Evolutionary conservation across 1,140 invertebrate species (phyloP).

Genomic region (Sitophilus oryzae): DNA sequence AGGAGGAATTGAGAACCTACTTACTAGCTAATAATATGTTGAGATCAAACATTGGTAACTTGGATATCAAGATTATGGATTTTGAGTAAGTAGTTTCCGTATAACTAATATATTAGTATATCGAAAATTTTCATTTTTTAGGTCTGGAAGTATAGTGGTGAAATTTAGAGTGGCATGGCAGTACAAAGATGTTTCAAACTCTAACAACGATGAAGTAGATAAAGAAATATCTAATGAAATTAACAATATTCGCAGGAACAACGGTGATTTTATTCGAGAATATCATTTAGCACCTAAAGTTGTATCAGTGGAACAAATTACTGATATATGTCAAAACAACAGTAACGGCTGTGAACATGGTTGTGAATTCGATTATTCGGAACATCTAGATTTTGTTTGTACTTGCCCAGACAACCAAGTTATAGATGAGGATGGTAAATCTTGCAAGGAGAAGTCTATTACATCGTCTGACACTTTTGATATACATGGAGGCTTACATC

Average conservation of each 20-base stretch:
- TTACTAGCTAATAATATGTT: constrained; percentile 49
- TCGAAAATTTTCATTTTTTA: constrained; percentile 35
- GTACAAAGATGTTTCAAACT: constrained; percentile 47
- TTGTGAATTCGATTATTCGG: constrained; percentile 64
- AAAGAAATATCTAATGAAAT: constrained; percentile 45
- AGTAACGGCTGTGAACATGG: constrained; percentile 70
- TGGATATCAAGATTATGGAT: constrained; percentile 58
- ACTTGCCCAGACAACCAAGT: constrained; percentile 56
- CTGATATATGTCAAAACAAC: constrained; percentile 68
- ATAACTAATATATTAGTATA: not conserved
- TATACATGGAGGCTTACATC: no score
- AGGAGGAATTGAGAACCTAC: constrained; percentile 52
- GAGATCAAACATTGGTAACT: constrained; percentile 48
- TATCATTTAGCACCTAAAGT: constrained; percentile 51
- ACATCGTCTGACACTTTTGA: no score
- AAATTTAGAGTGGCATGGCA: constrained; percentile 59
- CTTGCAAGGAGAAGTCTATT: no score
- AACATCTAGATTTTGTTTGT: constrained; percentile 59
- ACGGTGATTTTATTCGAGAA: constrained; percentile 50
- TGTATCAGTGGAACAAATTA: constrained; percentile 46
- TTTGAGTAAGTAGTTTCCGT: constrained; percentile 54
- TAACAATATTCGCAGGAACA: constrained; percentile 45
- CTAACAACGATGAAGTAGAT: constrained; percentile 49
- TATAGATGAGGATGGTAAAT: constrained; percentile 47
- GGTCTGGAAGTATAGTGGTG: constrained; percentile 56